Evolutionary conservation across 2,888 invertebrate species (phyloP).

Genomic region (Masnerella sp.): DNA sequence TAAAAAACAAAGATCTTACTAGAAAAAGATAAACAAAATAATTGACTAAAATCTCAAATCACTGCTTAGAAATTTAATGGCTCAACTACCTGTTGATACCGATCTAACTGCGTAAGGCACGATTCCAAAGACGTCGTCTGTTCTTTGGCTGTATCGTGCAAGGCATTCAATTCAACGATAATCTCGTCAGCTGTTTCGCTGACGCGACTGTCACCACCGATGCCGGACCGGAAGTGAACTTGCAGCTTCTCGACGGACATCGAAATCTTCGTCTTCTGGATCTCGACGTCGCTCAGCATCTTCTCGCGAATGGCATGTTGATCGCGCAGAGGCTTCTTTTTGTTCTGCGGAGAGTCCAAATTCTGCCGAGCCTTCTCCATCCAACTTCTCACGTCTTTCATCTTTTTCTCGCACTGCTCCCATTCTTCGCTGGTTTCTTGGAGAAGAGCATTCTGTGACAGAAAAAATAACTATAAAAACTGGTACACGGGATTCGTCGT

Average conservation of each 20-base stretch:
- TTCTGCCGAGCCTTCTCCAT: constrained; percentile 89
- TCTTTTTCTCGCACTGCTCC: constrained; percentile 96
- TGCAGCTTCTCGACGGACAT: constrained; percentile 94
- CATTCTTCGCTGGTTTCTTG: constrained; percentile 96
- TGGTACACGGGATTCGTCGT: no score
- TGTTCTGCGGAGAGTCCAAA: constrained; percentile 88
- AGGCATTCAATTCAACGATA: constrained; percentile 83
- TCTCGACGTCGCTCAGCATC: constrained; percentile 90
- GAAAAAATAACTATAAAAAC: no score
- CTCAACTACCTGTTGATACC: constrained; percentile 84
- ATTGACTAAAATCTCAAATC: no score
- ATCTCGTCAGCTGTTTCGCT: constrained; percentile 86
- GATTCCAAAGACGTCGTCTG: constrained; percentile 85
- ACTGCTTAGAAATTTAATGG: no score
- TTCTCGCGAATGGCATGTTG: constrained; percentile 92
- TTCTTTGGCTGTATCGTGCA: constrained; percentile 81
- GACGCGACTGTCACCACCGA: constrained; percentile 88
- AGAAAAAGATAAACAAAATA: neutral
- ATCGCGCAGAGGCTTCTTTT: constrained; percentile 92
- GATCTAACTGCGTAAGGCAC: constrained; percentile 90
- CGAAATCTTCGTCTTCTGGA: constrained; percentile 92
- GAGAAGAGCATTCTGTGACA: constrained; percentile 87
- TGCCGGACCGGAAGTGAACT: constrained; percentile 92
- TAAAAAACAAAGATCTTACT: neutral
- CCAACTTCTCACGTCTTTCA: constrained; percentile 93